phyloP scores from a whole-genome alignment of 2,797 vertebrate genomes.

The Graptemys geographica region DNA sequence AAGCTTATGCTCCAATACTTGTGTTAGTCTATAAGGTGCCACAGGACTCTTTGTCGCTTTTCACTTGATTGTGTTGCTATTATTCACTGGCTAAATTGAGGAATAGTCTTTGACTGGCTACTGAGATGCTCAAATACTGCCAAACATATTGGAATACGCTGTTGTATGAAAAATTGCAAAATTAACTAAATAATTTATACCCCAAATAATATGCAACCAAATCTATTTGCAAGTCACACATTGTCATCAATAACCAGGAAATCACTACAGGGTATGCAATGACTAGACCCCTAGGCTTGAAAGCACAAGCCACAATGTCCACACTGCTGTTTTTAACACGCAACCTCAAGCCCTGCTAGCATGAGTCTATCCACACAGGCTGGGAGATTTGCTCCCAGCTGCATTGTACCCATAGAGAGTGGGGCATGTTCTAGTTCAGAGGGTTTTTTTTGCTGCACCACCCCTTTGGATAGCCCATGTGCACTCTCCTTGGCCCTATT shows the following conservation, averaged over 20 bases:
- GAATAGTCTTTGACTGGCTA: background rate
- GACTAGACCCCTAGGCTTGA: background rate
- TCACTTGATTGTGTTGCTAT: background rate
- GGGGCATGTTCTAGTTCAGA: background rate
- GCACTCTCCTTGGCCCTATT: background rate
- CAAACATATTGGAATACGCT: fast-evolving
- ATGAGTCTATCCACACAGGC: background rate
- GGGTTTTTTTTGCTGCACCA: background rate
- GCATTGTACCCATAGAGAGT: background rate
- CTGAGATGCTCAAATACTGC: background rate
- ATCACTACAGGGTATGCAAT: background rate
- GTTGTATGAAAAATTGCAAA: background rate
- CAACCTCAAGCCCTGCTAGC: background rate
- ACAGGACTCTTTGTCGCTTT: no score
- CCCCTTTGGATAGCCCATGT: background rate
- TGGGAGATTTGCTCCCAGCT: background rate
- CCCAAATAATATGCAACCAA: background rate
- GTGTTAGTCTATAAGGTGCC: no score
- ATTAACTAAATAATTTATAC: background rate
- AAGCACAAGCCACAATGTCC: background rate
- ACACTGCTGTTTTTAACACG: background rate
- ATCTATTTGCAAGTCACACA: background rate
- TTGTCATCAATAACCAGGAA: background rate
- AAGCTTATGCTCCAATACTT: no score
- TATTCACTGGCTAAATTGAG: background rate